Conservation (phyloP, 2,113 vertebrate species). For the Camarhynchus parvulus region DNA sequence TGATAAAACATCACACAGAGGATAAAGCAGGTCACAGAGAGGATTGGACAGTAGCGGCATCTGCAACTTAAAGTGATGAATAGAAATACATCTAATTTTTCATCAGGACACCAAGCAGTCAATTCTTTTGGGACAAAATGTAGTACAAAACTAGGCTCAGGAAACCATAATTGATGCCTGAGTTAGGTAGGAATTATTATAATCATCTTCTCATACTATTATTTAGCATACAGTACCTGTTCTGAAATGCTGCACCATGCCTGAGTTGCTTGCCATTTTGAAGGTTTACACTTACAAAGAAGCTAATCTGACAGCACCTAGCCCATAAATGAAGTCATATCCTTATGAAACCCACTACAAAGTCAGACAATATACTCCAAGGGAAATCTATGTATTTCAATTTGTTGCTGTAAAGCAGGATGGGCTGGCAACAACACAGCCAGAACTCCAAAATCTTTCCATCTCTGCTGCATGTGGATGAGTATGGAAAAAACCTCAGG, state of each 20-base stretch:
- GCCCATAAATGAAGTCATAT: not conserved
- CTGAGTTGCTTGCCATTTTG: not conserved
- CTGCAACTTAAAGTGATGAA: not conserved
- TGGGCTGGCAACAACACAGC: not conserved
- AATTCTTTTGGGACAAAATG: not conserved
- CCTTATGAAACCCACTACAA: not conserved
- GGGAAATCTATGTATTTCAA: not conserved
- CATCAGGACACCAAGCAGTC: not conserved
- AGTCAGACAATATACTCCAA: not conserved
- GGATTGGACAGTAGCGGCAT: fast-evolving
- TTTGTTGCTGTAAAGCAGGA: not conserved
- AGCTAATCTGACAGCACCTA: not conserved
- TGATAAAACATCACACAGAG: not conserved
- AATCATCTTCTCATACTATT: not conserved
- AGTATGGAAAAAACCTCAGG: not conserved
- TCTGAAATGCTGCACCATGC: not conserved
- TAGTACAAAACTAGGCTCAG: not conserved
- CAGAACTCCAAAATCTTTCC: not conserved
- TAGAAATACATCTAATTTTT: not conserved
- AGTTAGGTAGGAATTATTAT: not conserved
- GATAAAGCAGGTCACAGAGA: not conserved
- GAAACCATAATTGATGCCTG: not conserved
- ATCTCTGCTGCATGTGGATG: not conserved
- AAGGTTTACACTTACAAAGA: conserved; percentile 15
- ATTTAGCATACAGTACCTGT: not conserved